Percentiles rank a stretch among this genome's conserved stretches.
Evolutionary conservation across 1,140 invertebrate genomes (phyloP).

Genomic region (Halesus radiatus): DNA sequence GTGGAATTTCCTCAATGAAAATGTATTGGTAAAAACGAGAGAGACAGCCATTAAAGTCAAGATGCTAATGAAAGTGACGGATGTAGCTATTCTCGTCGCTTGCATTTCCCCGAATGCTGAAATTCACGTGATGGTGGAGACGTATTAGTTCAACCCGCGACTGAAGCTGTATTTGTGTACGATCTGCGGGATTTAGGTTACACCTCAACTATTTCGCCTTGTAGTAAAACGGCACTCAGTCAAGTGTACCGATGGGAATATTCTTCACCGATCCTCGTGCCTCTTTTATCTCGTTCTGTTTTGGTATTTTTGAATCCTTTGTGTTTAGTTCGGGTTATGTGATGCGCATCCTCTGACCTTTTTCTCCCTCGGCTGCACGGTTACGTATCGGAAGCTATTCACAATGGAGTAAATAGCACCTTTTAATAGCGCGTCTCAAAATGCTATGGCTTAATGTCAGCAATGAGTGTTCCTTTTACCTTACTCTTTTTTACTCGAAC

Average conservation of each 20-base stretch:
- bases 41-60: neutral
- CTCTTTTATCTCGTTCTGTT: neutral
- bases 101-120: neutral
- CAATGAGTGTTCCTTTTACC: too few relatives aligned
- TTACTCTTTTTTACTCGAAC: too few relatives aligned
- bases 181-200: slow-evolving; percentile 19
- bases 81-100: neutral
- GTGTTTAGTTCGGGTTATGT: slow-evolving; percentile 3
- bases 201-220: neutral
- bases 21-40: slow-evolving; percentile 4
- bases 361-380: neutral
- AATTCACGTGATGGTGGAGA: neutral
- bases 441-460: too few relatives aligned
- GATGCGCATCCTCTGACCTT: slow-evolving; percentile 19
- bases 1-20: neutral
- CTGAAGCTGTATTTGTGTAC: neutral
- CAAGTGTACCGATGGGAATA: slow-evolving; percentile 4
- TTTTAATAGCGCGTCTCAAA: neutral
- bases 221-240: neutral
- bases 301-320: neutral
- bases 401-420: neutral
- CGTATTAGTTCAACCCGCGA: neutral
- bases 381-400: slow-evolving; percentile 1
- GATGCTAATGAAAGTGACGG: slow-evolving; percentile 5
- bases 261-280: neutral